Base-by-base conservation (phyloP, 2,888 invertebrate genomes). In the Drosophila acutilabella region DNA sequence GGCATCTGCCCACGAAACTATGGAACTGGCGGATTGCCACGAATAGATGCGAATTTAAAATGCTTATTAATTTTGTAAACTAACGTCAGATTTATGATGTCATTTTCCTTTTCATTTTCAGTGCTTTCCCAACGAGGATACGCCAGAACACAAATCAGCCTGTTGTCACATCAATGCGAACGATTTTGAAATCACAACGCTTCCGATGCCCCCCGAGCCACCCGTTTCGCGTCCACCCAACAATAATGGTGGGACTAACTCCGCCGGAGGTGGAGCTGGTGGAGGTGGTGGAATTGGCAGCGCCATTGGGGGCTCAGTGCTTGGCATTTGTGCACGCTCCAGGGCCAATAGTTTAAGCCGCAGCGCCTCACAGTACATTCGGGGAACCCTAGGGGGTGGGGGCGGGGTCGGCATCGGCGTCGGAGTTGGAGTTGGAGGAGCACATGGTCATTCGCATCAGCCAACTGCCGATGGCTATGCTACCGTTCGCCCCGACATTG, bases 401-500 rank as follows among this genome's bases (percentile, higher is more conserved):
- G 50, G 45, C 3, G 42, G 59, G 8, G 30, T 30, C 2, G 36
- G 36, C 4, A 5, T 36, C 0, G 33, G 33, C 10, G 33, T 10
- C 33, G 33, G 11, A 1, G 11, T 11, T 6, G 71, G 77, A 8
- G 71, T 70, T 10, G 50, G 50, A 5, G 42, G 51, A 2, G 52
- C 20, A 7, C 74, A 72, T 48, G 50, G 80, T 8, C 83, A 87
- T 16, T 53, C 54, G 7, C 85, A 84, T 54, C 77, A 75, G 60
- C 44, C 70, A 41, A 18, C 58, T 8, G 40, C 56, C 30, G 82
- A 85, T 53, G 71, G 72, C 20, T 88, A 79, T 67, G 61, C 82
- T 33, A 78, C 83, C 41, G 85, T 90, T 20, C 88, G 92, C 73
- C 94, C 94, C 54, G 95, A 95, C 86, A 94, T 95, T 74, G 95